These are phyloP conservation scores for Phylloscopus trochilus DNA, from an alignment of 2,113 vertebrate species.

Conservation along the genomic window DNA sequence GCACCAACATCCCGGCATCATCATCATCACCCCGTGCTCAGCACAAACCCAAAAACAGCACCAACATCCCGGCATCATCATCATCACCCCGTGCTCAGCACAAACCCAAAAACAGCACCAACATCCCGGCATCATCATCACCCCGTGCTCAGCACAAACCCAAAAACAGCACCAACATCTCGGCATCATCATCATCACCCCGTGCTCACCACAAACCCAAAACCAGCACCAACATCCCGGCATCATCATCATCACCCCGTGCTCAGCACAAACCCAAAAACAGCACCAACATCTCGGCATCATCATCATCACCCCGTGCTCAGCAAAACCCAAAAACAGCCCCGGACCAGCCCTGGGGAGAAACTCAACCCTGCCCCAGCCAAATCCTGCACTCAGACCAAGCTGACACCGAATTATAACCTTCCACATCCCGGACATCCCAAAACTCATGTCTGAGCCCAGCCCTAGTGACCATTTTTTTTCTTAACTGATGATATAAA, in stretches of 20 bases:
- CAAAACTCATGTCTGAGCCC: background rate
- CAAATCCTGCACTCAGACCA: background rate
- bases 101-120: rapidly evolving
- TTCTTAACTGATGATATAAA: background rate
- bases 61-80: rapidly evolving
- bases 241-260: rapidly evolving
- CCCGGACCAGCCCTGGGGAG: rapidly evolving
- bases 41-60: background rate
- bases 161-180: rapidly evolving
- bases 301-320: rapidly evolving
- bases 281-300: too few species aligned
- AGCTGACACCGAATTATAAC: background rate
- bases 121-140: rapidly evolving
- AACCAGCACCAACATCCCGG: rapidly evolving
- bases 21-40: rapidly evolving
- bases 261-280: background rate
- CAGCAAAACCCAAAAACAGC: background rate
- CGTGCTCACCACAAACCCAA: background rate
- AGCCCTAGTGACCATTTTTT: background rate
- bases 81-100: rapidly evolving
- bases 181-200: rapidly evolving
- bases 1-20: rapidly evolving
- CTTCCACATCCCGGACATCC: background rate
- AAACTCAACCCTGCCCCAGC: background rate
- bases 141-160: background rate